A percentile compares a stretch with the other conserved stretches of the same genome.
phyloP scores from a whole-genome alignment of 2,888 invertebrate species.

The Flexamia atlantica region DNA sequence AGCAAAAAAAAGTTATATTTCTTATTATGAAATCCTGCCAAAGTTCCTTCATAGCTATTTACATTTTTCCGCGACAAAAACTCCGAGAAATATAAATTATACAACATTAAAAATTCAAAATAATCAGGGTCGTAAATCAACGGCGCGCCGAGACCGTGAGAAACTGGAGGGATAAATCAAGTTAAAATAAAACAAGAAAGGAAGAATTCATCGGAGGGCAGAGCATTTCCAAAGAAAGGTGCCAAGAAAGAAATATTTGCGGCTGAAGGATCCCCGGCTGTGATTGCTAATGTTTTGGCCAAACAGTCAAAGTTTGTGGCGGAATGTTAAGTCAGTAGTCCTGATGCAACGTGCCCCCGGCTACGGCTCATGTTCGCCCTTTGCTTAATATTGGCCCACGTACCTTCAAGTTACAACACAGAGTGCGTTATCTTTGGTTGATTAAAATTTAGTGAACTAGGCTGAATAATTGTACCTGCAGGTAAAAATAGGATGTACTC shows the following conservation, averaged over 20 bases:
- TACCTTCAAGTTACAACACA: no score
- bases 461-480: no score
- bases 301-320: constrained; percentile 36
- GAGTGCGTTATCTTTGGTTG: no score
- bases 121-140: constrained; percentile 25
- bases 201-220: constrained; percentile 37
- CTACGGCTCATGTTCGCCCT: neutral
- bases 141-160: neutral
- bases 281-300: constrained; percentile 52
- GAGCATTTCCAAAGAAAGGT: constrained; percentile 36
- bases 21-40: no score
- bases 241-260: constrained; percentile 53
- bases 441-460: no score
- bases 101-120: constrained; percentile 8
- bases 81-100: neutral
- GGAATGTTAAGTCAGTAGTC: constrained; percentile 38
- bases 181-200: constrained; percentile 49
- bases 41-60: neutral
- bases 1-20: no score
- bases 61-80: neutral
- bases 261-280: constrained; percentile 28
- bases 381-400: neutral
- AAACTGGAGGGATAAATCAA: constrained; percentile 32
- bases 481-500: no score
- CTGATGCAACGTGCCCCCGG: constrained; percentile 8